These are phyloP conservation scores for Thunnus maccoyii DNA, from an alignment of 2,113 vertebrate species.

Conservation along the genomic window DNA sequence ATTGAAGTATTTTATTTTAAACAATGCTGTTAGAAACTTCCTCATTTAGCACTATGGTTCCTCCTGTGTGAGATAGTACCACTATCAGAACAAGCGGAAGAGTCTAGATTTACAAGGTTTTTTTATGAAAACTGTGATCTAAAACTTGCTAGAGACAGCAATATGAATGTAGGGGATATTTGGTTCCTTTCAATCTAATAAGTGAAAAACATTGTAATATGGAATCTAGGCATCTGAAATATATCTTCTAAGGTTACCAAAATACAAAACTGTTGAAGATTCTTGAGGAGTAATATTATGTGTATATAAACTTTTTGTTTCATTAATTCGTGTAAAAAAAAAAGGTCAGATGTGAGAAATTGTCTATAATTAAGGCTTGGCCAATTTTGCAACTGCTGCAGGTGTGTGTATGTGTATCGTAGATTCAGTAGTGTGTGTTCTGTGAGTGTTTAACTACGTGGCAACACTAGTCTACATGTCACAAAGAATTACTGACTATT, in stretches of 20 bases:
- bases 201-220: neutral
- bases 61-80: neutral
- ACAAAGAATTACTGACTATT: neutral
- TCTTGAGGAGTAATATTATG: neutral
- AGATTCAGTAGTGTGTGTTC: neutral
- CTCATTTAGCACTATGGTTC: neutral
- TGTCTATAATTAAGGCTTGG: conserved; percentile 1
- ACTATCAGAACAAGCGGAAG: neutral
- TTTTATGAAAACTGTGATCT: neutral
- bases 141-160: neutral
- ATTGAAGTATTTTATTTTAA: conserved; percentile 1
- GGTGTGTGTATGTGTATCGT: neutral
- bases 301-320: conserved; percentile 3
- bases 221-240: conserved; percentile 16
- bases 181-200: neutral
- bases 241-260: conserved; percentile 7
- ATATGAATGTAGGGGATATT: neutral
- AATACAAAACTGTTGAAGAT: conserved; percentile 39
- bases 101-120: neutral
- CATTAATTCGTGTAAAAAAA: conserved; percentile 16
- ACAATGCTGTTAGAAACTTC: neutral
- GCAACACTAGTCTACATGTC: no score
- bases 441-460: no score
- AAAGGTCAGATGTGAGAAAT: conserved; percentile 9
- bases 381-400: neutral